Conservation (phyloP, 2,797 vertebrate species). For the Spheniscus humboldti region DNA sequence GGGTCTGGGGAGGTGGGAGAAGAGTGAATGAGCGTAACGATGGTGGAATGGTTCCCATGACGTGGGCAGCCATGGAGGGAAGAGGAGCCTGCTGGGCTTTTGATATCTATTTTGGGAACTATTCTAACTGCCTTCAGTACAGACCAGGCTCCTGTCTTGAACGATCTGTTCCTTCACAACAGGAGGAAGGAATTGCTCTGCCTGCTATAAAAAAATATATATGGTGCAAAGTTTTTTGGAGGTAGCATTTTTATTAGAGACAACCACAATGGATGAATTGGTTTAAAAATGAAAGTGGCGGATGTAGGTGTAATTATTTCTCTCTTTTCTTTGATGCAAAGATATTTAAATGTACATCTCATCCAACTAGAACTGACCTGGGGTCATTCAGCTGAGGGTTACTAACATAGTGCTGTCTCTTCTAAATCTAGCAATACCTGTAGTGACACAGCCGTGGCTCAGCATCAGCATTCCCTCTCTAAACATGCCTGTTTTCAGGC, state of each 20-base stretch:
- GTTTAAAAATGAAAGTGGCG: not conserved
- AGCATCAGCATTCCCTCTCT: not conserved
- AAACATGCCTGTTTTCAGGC: not conserved
- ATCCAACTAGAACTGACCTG: not conserved
- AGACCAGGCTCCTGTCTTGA: not conserved
- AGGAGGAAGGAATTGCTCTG: not conserved
- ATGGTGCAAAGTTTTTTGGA: not conserved
- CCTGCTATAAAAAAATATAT: not conserved
- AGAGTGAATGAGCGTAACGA: accelerated
- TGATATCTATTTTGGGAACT: not conserved
- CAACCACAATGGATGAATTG: not conserved
- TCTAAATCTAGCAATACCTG: not conserved
- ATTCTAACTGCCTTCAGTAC: not conserved
- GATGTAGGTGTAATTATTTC: not conserved
- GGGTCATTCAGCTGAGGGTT: not conserved
- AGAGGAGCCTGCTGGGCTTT: not conserved
- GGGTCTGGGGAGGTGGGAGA: not conserved
- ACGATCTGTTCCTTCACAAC: not conserved
- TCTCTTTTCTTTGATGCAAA: not conserved
- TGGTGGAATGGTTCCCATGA: not conserved
- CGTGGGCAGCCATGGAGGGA: not conserved
- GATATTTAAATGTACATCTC: not conserved
- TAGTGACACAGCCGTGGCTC: not conserved
- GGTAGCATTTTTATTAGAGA: not conserved
- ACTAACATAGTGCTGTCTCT: not conserved